Evolutionary conservation across 2,888 invertebrate genomes (phyloP), one percentile per base, ranked within the genome.

Genomic region (Arctia plantaginis): DNA sequence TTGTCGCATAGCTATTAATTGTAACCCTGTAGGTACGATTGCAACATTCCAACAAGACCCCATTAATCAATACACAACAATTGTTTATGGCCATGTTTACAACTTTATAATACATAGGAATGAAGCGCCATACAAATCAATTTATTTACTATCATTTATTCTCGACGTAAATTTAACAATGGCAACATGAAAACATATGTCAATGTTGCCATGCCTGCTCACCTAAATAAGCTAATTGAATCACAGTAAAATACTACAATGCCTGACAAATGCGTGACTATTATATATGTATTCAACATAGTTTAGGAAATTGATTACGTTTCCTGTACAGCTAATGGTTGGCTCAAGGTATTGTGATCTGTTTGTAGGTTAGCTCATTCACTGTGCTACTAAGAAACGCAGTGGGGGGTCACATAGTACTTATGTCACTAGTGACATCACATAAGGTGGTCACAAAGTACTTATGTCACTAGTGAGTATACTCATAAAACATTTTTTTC

Each of bases 251-350:
- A 85, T 79, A 76, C 77, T 81, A 89, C 87, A 88, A 87, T 87
- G 76, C 83, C 80, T 87, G 86, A 88, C 83, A 87, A 88, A 89
- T 89, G 88, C 59, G 71, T 65, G 70, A 73, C 85, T 84, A 80
- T 84, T 83, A 82, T 77, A 81, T 77, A 80, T 79, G 77, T 76
- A 78, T 75, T 81, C 84, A 80, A 80, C 83, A 85, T 75, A 80
- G 78, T 82, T 82, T 81, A 79, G 74, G 85, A 87, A 90, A 91
- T 91, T 90, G 90, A 91, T 91, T 91, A 85, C 88, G 81, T 88
- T 90, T 91, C 91, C 91, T 90, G 91, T 89, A 85, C 84, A 68
- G 75, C 80, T 88, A 87, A 88, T 87, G 83, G 83, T 75, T 77
- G 33, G 77, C 84, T 78, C 80, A 85, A 82, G 79, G 72, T 69